A percentile compares a stretch with the other conserved stretches of the same genome.
Evolutionary conservation across 2,797 vertebrate species (phyloP).

Genomic region (Spinibarbus caldwelli): DNA sequence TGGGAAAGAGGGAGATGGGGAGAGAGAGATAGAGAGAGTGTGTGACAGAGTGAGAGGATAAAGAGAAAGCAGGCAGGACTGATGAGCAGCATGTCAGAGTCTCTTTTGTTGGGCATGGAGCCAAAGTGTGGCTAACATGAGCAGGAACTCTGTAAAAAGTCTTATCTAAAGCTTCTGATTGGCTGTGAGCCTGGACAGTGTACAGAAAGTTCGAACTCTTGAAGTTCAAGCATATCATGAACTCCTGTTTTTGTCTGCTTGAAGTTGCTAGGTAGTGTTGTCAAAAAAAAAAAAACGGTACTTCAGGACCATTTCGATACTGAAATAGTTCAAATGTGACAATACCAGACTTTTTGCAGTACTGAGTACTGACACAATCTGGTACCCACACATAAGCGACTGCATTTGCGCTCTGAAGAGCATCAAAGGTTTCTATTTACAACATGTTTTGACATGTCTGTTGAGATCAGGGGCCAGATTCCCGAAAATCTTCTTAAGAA

Average conservation of each 20-base stretch:
- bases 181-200: conserved; percentile 13
- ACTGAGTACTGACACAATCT: background rate
- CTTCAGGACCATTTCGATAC: background rate
- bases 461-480: too few species aligned
- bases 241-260: conserved; percentile 23
- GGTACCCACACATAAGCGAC: background rate
- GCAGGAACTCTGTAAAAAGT: conserved; percentile 32
- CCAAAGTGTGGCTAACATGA: conserved; percentile 32
- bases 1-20: background rate
- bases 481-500: too few species aligned
- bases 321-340: background rate
- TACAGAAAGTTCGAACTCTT: conserved; percentile 11
- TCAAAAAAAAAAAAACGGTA: background rate
- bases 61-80: conserved; percentile 68
- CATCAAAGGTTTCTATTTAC: background rate
- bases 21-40: background rate
- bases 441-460: background rate
- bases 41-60: background rate
- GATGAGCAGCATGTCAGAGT: conserved; percentile 60
- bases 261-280: background rate
- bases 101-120: conserved; percentile 29
- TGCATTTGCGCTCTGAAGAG: background rate
- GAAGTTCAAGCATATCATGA: conserved; percentile 16
- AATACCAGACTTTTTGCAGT: background rate
- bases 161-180: conserved; percentile 32